A percentile compares a stretch with the other conserved stretches of the same genome.
These are phyloP conservation scores for Lindbergichthys nudifrons DNA, from an alignment of 2,797 vertebrate species.

Conservation along the genomic window DNA sequence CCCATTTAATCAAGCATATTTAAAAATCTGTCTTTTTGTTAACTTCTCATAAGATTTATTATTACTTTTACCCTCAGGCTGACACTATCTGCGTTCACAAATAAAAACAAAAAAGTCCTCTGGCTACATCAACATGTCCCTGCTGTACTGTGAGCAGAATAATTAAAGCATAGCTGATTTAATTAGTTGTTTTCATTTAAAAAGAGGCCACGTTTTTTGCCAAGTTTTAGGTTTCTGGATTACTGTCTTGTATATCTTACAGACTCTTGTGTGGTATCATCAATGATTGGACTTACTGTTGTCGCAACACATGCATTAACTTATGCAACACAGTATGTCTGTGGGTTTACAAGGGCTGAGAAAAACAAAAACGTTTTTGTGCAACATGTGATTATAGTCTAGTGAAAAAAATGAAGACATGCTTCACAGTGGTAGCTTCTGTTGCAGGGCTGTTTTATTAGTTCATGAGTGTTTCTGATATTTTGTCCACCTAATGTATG, in stretches of 20 bases:
- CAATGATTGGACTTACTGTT: slow-evolving; percentile 45
- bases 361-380: background rate
- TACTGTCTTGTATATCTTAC: background rate
- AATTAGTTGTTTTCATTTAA: background rate
- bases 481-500: background rate
- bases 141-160: background rate
- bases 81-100: background rate
- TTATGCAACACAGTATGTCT: slow-evolving; percentile 18
- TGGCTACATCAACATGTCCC: slow-evolving; percentile 1
- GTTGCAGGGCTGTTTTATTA: background rate
- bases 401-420: no score
- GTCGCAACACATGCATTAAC: slow-evolving; percentile 23
- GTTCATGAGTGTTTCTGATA: background rate
- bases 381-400: background rate
- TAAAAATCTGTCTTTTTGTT: background rate
- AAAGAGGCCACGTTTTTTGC: slow-evolving; percentile 3
- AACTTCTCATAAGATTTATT: background rate
- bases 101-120: slow-evolving; percentile 4
- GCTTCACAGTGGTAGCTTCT: background rate
- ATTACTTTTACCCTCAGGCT: slow-evolving; percentile 7
- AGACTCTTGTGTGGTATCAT: slow-evolving; percentile 4
- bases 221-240: slow-evolving; percentile 11
- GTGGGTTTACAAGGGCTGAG: background rate
- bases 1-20: background rate
- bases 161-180: slow-evolving; percentile 2